A percentile compares a stretch with the other conserved stretches of the same genome.
phyloP scores from a whole-genome alignment of 1,140 invertebrate species.

The Pseudomyrmex gracilis region DNA sequence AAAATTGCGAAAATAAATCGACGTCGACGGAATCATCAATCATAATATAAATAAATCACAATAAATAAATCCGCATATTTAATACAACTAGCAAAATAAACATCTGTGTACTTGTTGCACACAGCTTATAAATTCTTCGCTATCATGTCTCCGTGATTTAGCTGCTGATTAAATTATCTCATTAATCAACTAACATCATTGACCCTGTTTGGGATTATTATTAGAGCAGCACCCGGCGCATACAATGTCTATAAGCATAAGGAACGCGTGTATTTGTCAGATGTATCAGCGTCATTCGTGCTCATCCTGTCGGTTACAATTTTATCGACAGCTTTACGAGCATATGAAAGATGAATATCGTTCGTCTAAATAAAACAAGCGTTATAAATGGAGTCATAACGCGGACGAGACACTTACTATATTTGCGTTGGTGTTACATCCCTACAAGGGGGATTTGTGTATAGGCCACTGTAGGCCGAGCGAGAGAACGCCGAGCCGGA shows the following conservation, averaged over 20 bases:
- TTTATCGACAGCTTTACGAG: slow-evolving; percentile 1
- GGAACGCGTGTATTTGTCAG: slow-evolving; percentile 9
- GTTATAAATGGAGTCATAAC: slow-evolving; percentile 64
- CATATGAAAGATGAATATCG: slow-evolving; percentile 72
- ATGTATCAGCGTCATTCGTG: slow-evolving; percentile 7
- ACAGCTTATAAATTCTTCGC: slow-evolving; percentile 30
- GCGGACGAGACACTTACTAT: slow-evolving; percentile 76
- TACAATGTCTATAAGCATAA: not conserved
- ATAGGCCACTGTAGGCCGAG: not conserved
- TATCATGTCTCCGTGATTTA: slow-evolving; percentile 18
- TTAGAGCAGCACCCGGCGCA: not conserved
- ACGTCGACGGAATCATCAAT: not conserved
- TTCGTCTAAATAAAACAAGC: slow-evolving; percentile 64
- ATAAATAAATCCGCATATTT: slow-evolving; percentile 19
- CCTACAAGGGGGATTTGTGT: not conserved
- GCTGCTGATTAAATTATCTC: slow-evolving; percentile 25
- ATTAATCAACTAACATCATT: slow-evolving; percentile 6
- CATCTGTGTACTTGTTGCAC: slow-evolving; percentile 23
- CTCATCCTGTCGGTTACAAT: slow-evolving; percentile 56
- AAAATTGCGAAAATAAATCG: slow-evolving; percentile 11
- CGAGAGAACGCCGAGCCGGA: slow-evolving; percentile 16
- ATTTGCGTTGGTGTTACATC: slow-evolving; percentile 81
- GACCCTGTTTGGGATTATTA: not conserved
- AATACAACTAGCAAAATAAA: not conserved
- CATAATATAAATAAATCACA: slow-evolving; percentile 24